Conservation (phyloP, 92 coral and sea anemone species). For the Epizoanthus rinbou region DNA sequence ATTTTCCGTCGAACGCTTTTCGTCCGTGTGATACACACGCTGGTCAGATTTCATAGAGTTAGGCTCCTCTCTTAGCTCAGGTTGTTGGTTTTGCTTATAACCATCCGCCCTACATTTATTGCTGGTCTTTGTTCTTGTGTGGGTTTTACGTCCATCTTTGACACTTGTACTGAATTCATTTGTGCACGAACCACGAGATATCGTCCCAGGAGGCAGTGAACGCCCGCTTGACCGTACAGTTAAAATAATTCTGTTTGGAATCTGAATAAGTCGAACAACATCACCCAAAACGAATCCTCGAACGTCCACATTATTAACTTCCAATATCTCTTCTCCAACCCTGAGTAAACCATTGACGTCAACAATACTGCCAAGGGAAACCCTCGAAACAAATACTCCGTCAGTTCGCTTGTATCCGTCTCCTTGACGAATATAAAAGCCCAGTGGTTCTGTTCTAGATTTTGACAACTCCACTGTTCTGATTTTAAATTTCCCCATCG, state of each 20-base stretch:
- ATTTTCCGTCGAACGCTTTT: slow-evolving; percentile 55
- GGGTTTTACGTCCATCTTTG: slow-evolving; percentile 21
- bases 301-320: slow-evolving; percentile 77
- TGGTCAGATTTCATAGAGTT: background rate
- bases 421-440: slow-evolving; percentile 89
- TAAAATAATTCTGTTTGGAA: slow-evolving; percentile 74
- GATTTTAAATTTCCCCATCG: background rate
- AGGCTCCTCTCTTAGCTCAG: slow-evolving; percentile 6
- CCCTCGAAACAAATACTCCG: slow-evolving; percentile 90
- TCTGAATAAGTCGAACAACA: slow-evolving; percentile 93
- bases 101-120: slow-evolving; percentile 19
- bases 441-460: slow-evolving; percentile 75
- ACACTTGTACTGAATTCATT: background rate
- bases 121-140: slow-evolving; percentile 30
- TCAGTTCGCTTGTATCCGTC: slow-evolving; percentile 63
- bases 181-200: background rate
- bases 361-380: slow-evolving; percentile 81
- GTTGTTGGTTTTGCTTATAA: slow-evolving; percentile 39
- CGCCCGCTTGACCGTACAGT: slow-evolving; percentile 50
- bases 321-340: slow-evolving; percentile 91
- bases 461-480: slow-evolving; percentile 76
- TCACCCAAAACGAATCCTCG: slow-evolving; percentile 76
- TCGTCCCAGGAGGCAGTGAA: slow-evolving; percentile 18
- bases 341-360: slow-evolving; percentile 70
- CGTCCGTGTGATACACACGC: background rate